These are phyloP conservation scores for Phoebastria nigripes DNA, from an alignment of 2,797 vertebrate species.

Conservation along the genomic window DNA sequence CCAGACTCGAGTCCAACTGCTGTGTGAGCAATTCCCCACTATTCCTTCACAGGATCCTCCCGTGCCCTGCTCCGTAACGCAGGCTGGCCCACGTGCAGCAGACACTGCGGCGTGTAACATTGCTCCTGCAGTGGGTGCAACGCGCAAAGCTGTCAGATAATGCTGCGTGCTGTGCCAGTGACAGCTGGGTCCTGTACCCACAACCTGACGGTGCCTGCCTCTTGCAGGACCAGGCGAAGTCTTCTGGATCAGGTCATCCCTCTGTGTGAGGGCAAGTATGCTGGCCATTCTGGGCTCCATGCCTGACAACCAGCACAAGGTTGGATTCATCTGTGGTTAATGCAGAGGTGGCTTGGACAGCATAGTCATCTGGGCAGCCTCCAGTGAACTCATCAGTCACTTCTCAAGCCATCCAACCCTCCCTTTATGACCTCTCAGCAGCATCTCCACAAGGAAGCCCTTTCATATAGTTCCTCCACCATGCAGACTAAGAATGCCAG, in stretches of 20 bases:
- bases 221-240: background rate
- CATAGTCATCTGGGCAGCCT: background rate
- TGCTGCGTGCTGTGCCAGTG: background rate
- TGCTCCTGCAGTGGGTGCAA: background rate
- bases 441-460: background rate
- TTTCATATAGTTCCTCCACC: background rate
- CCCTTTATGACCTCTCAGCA: background rate
- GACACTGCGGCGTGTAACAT: background rate
- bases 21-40: background rate
- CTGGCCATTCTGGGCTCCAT: background rate
- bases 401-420: background rate
- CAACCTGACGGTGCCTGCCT: background rate
- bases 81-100: background rate
- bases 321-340: background rate
- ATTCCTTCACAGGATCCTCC: background rate
- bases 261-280: background rate
- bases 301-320: background rate
- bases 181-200: fast-evolving
- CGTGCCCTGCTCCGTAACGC: fast-evolving
- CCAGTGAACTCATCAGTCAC: background rate
- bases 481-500: background rate
- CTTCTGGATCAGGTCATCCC: background rate
- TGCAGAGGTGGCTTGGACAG: background rate
- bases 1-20: background rate
- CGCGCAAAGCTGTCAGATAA: background rate